phyloP scores from a whole-genome alignment of 2,797 vertebrate genomes.

The Tinamus major region DNA sequence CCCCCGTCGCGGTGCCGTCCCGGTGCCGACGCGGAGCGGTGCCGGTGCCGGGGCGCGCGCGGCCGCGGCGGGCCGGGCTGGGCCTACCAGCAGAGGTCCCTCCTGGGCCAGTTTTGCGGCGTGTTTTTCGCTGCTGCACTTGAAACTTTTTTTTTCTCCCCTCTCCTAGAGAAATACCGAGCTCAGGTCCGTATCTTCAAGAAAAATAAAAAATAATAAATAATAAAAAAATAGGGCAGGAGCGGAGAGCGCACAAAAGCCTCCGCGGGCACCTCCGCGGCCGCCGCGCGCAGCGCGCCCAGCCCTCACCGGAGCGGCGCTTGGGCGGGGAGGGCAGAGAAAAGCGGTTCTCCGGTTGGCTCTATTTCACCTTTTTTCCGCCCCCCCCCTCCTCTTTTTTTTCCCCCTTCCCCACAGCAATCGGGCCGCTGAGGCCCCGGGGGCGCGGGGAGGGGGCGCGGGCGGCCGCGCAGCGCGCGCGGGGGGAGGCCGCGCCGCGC shows the following conservation, averaged over 20 bases:
- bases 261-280: background rate
- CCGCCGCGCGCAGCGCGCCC: background rate
- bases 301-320: constrained; percentile 34
- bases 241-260: constrained; percentile 16
- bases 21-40: too few species aligned
- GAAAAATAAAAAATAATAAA: background rate
- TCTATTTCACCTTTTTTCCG: background rate
- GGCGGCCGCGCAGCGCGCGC: constrained; percentile 22
- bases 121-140: constrained; percentile 77
- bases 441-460: constrained; percentile 1
- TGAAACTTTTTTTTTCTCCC: constrained; percentile 79
- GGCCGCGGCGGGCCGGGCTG: too few species aligned
- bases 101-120: constrained; percentile 79
- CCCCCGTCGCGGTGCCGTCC: too few species aligned
- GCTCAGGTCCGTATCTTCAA: constrained; percentile 70
- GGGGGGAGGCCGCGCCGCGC: too few species aligned
- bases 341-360: background rate
- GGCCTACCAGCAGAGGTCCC: constrained; percentile 81
- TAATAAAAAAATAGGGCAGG: constrained; percentile 63
- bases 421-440: background rate
- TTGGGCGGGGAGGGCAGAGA: background rate
- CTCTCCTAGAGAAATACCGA: constrained; percentile 73
- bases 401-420: background rate
- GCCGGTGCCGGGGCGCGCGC: too few species aligned
- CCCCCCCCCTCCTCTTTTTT: too few species aligned